phyloP scores from a whole-genome alignment of 2,113 vertebrate species.

The Xenopus tropicalis region UCB_Xtro_10.0 CM004451.2:50910501-50911000 shows the following conservation, averaged over 20 bases:
- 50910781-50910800: neutral
- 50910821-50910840: slow-evolving; percentile 8
- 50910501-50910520: no score
- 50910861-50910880: slow-evolving; percentile 28
- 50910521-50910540: no score
- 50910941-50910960: slow-evolving; percentile 28
- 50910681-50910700: slow-evolving; percentile 18
- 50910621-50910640: slow-evolving; percentile 27
- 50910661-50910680: slow-evolving; percentile 28
- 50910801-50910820: neutral
- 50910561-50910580: neutral
- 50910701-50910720: slow-evolving; percentile 16
- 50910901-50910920: slow-evolving; percentile 35
- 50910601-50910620: slow-evolving; percentile 22
- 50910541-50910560: no score
- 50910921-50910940: slow-evolving; percentile 32
- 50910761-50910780: no score
- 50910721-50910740: no score
- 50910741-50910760: no score
- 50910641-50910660: slow-evolving; percentile 30
- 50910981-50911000: no score
- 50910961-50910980: neutral
- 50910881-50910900: slow-evolving; percentile 42
- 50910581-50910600: neutral
- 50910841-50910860: slow-evolving; percentile 13